Evolutionary conservation across 2,113 vertebrate genomes (phyloP).

Genomic region (Desmodus rotundus): DNA sequence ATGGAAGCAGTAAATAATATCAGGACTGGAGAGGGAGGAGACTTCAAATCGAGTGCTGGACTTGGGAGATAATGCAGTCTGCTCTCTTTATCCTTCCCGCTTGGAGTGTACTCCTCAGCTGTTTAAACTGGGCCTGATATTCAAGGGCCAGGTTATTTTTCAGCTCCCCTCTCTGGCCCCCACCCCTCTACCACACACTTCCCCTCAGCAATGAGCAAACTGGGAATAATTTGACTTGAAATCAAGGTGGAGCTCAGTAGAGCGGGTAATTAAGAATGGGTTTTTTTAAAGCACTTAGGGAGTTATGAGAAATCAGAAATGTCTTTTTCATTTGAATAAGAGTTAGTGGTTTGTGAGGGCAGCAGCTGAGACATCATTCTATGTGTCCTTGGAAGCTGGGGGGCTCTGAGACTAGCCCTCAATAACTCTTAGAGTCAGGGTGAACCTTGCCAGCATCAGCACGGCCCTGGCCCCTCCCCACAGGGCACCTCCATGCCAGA

Average conservation of each 20-base stretch:
- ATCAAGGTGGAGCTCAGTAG: conserved; percentile 78
- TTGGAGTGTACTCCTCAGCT: conserved; percentile 70
- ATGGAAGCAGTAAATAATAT: not conserved
- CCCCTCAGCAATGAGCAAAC: conserved; percentile 68
- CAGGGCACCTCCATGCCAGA: not conserved
- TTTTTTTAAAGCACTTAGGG: conserved; percentile 77
- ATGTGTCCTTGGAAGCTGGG: not conserved
- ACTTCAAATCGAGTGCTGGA: conserved; percentile 18
- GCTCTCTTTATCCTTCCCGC: conserved; percentile 33
- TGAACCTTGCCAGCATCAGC: not conserved
- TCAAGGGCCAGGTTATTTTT: conserved; percentile 36
- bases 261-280: conserved; percentile 80
- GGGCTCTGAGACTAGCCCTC: not conserved
- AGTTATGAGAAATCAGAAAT: conserved; percentile 77
- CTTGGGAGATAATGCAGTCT: not conserved
- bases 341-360: conserved; percentile 56
- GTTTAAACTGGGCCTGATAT: conserved; percentile 73
- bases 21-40: not conserved
- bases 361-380: not conserved
- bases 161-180: not conserved
- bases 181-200: conserved; percentile 41
- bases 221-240: conserved; percentile 81
- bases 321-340: conserved; percentile 72
- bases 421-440: not conserved
- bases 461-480: not conserved